Conservation (phyloP, 2,797 vertebrate genomes). For the Rhyacichthys aspro region DNA sequence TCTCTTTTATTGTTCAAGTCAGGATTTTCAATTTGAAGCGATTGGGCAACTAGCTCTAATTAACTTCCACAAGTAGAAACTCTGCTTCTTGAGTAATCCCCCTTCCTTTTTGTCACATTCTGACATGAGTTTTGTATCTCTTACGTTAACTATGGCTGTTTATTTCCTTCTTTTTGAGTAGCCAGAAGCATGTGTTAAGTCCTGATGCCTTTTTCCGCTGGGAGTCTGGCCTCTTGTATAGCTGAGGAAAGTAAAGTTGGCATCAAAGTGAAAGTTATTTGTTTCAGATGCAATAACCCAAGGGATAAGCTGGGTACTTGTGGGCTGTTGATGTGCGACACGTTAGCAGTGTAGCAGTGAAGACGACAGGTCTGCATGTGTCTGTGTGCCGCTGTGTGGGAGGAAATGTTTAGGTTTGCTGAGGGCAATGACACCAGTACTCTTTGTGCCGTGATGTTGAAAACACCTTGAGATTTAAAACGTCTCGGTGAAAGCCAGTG, state of each 20-base stretch:
- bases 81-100: conserved; percentile 80
- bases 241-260: conserved; percentile 49
- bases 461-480: conserved; percentile 57
- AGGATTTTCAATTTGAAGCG: conserved; percentile 75
- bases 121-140: conserved; percentile 70
- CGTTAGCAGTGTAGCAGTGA: conserved; percentile 27
- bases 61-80: conserved; percentile 81
- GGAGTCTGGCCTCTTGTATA: conserved; percentile 49
- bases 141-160: conserved; percentile 49
- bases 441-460: conserved; percentile 51
- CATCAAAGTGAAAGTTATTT: conserved; percentile 59
- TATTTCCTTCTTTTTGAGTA: conserved; percentile 45
- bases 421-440: conserved; percentile 54
- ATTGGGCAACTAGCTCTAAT: conserved; percentile 79
- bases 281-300: conserved; percentile 57
- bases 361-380: conserved; percentile 39
- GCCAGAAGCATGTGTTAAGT: conserved; percentile 48
- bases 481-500: conserved; percentile 35
- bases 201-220: conserved; percentile 41
- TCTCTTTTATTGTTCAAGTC: conserved; percentile 68
- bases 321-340: conserved; percentile 54
- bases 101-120: conserved; percentile 63
- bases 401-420: conserved; percentile 58
- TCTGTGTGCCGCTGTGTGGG: conserved; percentile 54
- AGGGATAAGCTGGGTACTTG: conserved; percentile 56